phyloP scores from a whole-genome alignment of 2,113 vertebrate genomes.

The Barbus barbus region DNA sequence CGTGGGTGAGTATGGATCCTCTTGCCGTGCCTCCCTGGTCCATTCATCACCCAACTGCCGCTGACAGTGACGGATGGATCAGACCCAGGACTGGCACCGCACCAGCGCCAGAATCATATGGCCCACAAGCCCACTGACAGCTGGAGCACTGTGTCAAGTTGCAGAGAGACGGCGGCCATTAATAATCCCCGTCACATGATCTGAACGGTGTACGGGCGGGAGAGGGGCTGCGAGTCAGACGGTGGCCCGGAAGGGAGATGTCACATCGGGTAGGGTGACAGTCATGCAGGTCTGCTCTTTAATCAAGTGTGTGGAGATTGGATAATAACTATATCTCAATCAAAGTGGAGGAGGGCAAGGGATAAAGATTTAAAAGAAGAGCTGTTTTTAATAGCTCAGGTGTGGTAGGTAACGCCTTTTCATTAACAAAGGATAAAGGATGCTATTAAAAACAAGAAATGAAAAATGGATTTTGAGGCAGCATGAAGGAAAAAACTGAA shows the following conservation, averaged over 20 bases:
- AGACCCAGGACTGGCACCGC: constrained; percentile 88
- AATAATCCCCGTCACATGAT: constrained; percentile 98
- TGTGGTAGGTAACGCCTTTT: constrained; percentile 56
- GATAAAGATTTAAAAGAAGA: constrained; percentile 57
- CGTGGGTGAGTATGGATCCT: constrained; percentile 58
- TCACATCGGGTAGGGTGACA: constrained; percentile 82
- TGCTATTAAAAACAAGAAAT: not conserved
- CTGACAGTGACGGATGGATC: constrained; percentile 99
- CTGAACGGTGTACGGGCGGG: constrained; percentile 57
- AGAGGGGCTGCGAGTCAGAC: constrained; percentile 64
- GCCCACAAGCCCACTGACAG: constrained; percentile 92
- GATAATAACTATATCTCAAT: constrained; percentile 84
- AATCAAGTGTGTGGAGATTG: constrained; percentile 87
- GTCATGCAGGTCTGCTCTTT: constrained; percentile 84
- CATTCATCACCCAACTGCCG: constrained; percentile 93
- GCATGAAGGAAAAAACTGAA: not conserved
- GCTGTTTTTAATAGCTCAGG: constrained; percentile 64
- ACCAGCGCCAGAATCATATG: constrained; percentile 91
- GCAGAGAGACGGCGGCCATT: constrained; percentile 96
- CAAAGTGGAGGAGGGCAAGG: constrained; percentile 64
- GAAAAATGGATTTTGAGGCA: not conserved
- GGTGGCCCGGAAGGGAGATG: constrained; percentile 86
- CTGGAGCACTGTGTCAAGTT: constrained; percentile 98
- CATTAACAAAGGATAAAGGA: not conserved
- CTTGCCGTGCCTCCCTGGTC: constrained; percentile 65